A percentile compares a stretch with the other conserved stretches of the same genome.
These are phyloP conservation scores for Typhlomys cinereus DNA, from an alignment of 2,113 vertebrate genomes.

Conservation along the genomic window DNA sequence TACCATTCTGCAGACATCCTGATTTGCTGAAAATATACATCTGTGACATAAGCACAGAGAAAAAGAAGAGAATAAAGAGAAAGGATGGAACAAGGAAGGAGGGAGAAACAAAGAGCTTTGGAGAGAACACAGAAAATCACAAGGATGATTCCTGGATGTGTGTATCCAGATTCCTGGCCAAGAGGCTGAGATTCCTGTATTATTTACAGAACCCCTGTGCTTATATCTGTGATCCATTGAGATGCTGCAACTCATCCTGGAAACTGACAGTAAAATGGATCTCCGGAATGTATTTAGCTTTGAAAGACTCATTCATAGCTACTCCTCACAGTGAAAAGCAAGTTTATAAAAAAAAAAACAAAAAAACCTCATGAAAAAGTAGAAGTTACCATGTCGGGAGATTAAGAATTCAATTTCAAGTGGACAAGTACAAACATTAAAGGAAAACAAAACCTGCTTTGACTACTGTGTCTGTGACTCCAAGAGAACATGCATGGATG, in stretches of 20 bases:
- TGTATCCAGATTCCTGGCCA: not conserved
- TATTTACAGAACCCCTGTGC: constrained; percentile 30
- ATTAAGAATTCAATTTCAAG: not conserved
- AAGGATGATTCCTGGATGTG: not conserved
- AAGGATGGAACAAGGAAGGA: not conserved
- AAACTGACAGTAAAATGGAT: not conserved
- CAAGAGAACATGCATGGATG: not conserved
- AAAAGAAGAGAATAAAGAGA: not conserved
- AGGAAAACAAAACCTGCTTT: not conserved
- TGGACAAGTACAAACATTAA: not conserved
- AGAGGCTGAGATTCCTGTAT: not conserved
- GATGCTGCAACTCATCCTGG: not conserved
- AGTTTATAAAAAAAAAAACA: too few relatives aligned
- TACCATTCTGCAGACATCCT: not conserved
- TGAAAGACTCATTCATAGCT: not conserved
- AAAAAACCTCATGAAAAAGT: not conserved
- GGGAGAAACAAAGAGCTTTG: not conserved
- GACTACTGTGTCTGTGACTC: not conserved
- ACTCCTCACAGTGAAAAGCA: not conserved
- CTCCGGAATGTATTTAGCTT: not conserved
- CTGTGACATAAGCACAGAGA: not conserved
- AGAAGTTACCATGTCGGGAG: not conserved
- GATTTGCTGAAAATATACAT: not conserved
- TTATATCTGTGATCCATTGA: not conserved
- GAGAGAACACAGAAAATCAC: not conserved